Base-by-base conservation (phyloP, 2,888 invertebrate genomes). In the Cheilosia vernalis region DNA sequence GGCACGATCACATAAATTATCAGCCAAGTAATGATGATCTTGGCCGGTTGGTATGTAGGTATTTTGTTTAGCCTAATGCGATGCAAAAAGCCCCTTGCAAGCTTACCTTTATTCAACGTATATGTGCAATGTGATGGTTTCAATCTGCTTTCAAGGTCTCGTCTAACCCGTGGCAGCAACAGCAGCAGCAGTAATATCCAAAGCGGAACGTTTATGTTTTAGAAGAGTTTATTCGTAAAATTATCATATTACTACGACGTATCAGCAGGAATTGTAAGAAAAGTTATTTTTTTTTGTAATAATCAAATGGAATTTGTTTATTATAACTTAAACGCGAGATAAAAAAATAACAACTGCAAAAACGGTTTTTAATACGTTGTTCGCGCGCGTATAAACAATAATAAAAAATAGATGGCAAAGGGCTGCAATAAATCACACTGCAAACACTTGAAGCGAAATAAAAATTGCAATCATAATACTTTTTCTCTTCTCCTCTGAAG, bases 241-340 rank as follows among this genome's bases (percentile, higher is more conserved):
- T 79, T 66, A 55, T 47, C 84, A 84, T 84, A 84, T 74, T 64
- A 63, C 10, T 40, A 47, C 78, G 40, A 49, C 49, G 61, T 55
- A 77, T 21, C 1, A 69, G n/a, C 55, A 30, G 33, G 55, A 69
- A 33, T 77, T 66, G 15, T 66, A 27, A 51, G 17, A 27, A 27
- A 74, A 47, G 24, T n/a, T n/a, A 24, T 21, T 30, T 30, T 21
- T 27, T 73, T 42, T 21, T 53, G 5, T 42, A 67, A 55, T 37
- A 47, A 42, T 27, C 17, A 19, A 58, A 24, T 55, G n/a, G 10
- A 10, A 37, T 67, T 77, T 77, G 42, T 77, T 77, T 67, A 67
- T 73, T 42, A 15, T 15, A 15, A 3, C 17, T 7, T 0, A 47
- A 47, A 2, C 17, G 47, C 7, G 17, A 49, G 40, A 53, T 44